A percentile compares a stretch with the other conserved stretches of the same genome.
These are phyloP conservation scores for Macrochelys suwanniensis DNA, from an alignment of 2,797 vertebrate species.

Conservation along the genomic window DNA sequence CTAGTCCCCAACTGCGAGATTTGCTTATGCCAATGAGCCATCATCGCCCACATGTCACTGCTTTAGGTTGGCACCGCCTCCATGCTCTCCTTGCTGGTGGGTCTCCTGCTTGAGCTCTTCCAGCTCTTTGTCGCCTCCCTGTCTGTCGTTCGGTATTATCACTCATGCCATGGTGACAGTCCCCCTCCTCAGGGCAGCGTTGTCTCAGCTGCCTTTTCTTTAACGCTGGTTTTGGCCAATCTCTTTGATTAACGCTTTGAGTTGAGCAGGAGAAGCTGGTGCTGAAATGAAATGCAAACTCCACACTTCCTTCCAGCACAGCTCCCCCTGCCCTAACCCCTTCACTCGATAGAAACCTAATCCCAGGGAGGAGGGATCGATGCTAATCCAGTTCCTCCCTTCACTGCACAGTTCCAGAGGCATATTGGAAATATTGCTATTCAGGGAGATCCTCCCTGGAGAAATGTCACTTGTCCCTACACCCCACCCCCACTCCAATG, in stretches of 20 bases:
- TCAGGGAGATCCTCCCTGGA: not conserved
- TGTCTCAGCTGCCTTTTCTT: not conserved
- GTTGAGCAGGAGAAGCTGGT: not conserved
- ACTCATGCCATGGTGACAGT: not conserved
- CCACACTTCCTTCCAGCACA: not conserved
- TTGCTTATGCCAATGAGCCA: not conserved
- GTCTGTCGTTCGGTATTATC: not conserved
- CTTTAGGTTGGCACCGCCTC: too few species aligned
- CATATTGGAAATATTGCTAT: not conserved
- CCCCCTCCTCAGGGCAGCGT: fast-evolving
- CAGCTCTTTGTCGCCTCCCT: not conserved
- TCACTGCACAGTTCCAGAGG: not conserved
- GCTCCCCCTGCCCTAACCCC: constrained; percentile 24
- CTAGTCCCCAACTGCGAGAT: too few species aligned
- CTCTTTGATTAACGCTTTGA: not conserved
- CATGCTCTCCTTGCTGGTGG: not conserved
- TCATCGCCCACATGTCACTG: too few species aligned
- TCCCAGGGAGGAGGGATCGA: constrained; percentile 75
- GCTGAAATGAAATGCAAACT: not conserved
- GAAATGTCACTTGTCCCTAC: not conserved
- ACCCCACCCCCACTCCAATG: not conserved
- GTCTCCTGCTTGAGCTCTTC: not conserved
- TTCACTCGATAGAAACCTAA: constrained; percentile 81
- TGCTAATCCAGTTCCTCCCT: constrained; percentile 74
- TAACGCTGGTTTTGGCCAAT: not conserved